Evolutionary conservation across 2,888 invertebrate genomes (phyloP), one percentile per base, ranked within the genome.

Genomic region (Onchidella celtica): DNA sequence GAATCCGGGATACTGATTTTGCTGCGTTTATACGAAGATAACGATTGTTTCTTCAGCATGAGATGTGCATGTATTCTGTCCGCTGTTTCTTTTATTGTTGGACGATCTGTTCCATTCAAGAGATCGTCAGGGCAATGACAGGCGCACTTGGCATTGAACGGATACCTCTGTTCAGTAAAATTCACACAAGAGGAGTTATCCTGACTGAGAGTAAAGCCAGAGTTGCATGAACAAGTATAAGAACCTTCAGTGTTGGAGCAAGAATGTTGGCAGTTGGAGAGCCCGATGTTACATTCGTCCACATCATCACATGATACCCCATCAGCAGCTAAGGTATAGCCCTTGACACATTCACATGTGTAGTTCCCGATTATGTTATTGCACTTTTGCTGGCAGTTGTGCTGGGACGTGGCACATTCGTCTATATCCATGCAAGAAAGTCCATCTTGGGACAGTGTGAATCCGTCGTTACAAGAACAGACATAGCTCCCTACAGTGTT

Each of bases 341-440:
- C 74, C 14, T n/a, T 0, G 1, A 27, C 11, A 21, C 74, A 74
- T 4, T 68, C 24, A 66, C 88, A 88, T 21, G 34, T 73, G 79
- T 72, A 88, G 21, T 83, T 81, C 0, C 88, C 88, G 0, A 81
- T 61, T 14, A 66, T 76, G 82, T 87, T 87, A 14, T 84, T 73
- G 47, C 61, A 61, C 11, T 6, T n/a, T n/a, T 61, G 61, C 61
- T 61, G 61, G n/a, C 61, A 61, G n/a, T 17, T 6, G n/a, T n/a
- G 9, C 6, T 6, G n/a, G 4, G n/a, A 21, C 4, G 61, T 17
- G 14, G 9, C 4, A 61, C 61, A 61, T n/a, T 61, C 61, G n/a
- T 61, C 61, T n/a, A n/a, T n/a, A n/a, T n/a, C n/a, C n/a, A n/a
- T n/a, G n/a, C n/a, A n/a, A n/a, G n/a, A n/a, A n/a, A n/a, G n/a